These are phyloP conservation scores for Protosalanx chinensis DNA, from an alignment of 2,797 vertebrate genomes.

Conservation along the genomic window DNA sequence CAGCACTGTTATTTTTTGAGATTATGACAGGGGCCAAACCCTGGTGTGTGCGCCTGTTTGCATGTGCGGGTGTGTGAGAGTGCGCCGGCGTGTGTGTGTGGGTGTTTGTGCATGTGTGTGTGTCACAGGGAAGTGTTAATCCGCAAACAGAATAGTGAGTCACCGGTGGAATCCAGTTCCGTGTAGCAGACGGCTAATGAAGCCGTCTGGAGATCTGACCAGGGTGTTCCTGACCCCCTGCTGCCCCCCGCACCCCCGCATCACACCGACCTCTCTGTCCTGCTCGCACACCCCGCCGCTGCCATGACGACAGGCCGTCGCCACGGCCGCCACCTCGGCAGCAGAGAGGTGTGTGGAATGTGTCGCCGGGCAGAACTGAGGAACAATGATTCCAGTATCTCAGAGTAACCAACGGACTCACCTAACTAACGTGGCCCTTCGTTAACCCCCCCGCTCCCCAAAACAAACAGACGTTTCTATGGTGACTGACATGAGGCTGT, in stretches of 20 bases:
- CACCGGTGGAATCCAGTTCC: conserved; percentile 34
- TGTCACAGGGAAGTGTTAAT: conserved; percentile 4
- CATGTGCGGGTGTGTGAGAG: neutral
- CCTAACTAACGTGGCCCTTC: neutral
- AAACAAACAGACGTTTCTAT: conserved; percentile 25
- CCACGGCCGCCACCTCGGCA: conserved; percentile 25
- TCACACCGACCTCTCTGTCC: conserved; percentile 33
- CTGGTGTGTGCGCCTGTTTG: conserved; percentile 12
- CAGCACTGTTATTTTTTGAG: conserved; percentile 64
- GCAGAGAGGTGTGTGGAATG: conserved; percentile 20
- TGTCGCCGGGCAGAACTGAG: conserved; percentile 20
- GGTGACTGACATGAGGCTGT: neutral
- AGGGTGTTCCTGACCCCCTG: conserved; percentile 26
- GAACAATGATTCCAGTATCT: conserved; percentile 35
- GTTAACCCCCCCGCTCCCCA: neutral
- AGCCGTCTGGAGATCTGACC: conserved; percentile 43
- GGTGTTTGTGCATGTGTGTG: neutral
- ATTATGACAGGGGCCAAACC: conserved; percentile 50
- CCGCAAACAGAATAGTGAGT: neutral
- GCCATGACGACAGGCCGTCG: conserved; percentile 24
- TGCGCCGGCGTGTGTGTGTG: neutral
- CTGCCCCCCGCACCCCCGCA: conserved; percentile 14
- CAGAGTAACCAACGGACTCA: conserved; percentile 21
- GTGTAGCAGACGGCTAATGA: conserved; percentile 38
- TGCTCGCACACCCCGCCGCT: conserved; percentile 33